phyloP scores from a whole-genome alignment of 2,888 invertebrate genomes.

The Tortrix viridana region DNA sequence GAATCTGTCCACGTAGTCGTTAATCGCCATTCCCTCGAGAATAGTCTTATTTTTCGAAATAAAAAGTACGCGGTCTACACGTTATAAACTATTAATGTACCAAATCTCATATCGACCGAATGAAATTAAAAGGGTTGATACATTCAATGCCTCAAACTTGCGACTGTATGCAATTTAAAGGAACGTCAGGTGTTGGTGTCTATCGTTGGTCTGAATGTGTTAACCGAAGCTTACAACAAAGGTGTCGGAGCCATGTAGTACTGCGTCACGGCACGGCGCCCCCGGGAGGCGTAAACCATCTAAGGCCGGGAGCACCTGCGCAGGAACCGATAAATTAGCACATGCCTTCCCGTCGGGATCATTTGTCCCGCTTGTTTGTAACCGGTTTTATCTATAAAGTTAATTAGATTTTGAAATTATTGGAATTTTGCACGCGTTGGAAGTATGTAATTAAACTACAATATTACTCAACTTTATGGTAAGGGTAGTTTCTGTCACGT shows the following conservation, averaged over 20 bases:
- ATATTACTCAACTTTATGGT: neutral
- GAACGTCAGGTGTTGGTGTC: too few species aligned
- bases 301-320: conserved; percentile 65
- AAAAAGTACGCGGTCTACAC: too few species aligned
- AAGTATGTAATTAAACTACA: neutral
- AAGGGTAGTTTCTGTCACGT: too few species aligned
- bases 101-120: too few species aligned
- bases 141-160: too few species aligned
- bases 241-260: conserved; percentile 16
- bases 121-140: too few species aligned
- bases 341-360: conserved; percentile 58
- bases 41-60: too few species aligned
- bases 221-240: conserved; percentile 3
- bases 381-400: conserved; percentile 28
- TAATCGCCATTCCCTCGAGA: too few species aligned
- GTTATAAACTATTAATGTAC: too few species aligned
- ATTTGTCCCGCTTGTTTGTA: conserved; percentile 69
- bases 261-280: conserved; percentile 61
- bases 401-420: conserved; percentile 20
- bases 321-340: conserved; percentile 66
- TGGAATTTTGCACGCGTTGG: conserved; percentile 1
- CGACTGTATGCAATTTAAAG: too few species aligned
- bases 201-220: neutral
- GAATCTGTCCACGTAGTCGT: too few species aligned
- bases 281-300: conserved; percentile 65